Evolutionary conservation across 1,140 invertebrate species (phyloP).

Genomic region (Drosophila fuyamai): DNA sequence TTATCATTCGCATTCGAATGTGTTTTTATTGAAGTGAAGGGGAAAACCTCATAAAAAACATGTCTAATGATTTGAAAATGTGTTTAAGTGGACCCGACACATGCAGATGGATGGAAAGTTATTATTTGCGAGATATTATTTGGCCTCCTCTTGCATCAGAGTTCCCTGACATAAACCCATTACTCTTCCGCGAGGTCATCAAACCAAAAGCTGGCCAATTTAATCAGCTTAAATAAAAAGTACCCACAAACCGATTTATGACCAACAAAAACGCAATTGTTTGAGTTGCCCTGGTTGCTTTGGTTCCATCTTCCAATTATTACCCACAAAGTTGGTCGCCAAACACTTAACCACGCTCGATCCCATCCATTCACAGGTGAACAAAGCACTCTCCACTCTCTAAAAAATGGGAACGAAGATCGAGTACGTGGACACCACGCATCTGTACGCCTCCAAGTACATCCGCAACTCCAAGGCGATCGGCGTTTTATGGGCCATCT

Average conservation of each 20-base stretch:
- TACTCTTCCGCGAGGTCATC: slow-evolving; percentile 58
- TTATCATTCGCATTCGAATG: slow-evolving; percentile 36
- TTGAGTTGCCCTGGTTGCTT: slow-evolving; percentile 24
- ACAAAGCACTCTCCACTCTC: slow-evolving; percentile 28
- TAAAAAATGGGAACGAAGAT: slow-evolving; percentile 93
- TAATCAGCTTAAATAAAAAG: slow-evolving; percentile 63
- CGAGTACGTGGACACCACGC: slow-evolving; percentile 94
- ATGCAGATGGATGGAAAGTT: slow-evolving; percentile 32
- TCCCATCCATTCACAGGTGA: slow-evolving; percentile 42
- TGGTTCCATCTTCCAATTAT: slow-evolving; percentile 43
- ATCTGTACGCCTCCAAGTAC: slow-evolving; percentile 96
- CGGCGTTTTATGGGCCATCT: slow-evolving; percentile 98
- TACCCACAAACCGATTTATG: slow-evolving; percentile 50
- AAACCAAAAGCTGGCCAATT: slow-evolving; percentile 62
- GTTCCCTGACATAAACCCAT: slow-evolving; percentile 21
- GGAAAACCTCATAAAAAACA: slow-evolving; percentile 57
- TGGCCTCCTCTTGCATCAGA: slow-evolving; percentile 26
- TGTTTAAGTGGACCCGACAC: slow-evolving; percentile 34
- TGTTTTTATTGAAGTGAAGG: slow-evolving; percentile 67
- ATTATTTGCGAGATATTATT: slow-evolving; percentile 2
- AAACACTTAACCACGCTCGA: slow-evolving; percentile 56
- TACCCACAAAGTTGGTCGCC: slow-evolving; percentile 25
- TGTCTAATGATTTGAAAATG: slow-evolving; percentile 58
- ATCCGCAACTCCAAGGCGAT: slow-evolving; percentile 98
- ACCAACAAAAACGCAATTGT: slow-evolving; percentile 56